Evolutionary conservation across 2,113 vertebrate species (phyloP), one percentile per base, ranked within the genome.

Genomic region (Columbina picui): DNA sequence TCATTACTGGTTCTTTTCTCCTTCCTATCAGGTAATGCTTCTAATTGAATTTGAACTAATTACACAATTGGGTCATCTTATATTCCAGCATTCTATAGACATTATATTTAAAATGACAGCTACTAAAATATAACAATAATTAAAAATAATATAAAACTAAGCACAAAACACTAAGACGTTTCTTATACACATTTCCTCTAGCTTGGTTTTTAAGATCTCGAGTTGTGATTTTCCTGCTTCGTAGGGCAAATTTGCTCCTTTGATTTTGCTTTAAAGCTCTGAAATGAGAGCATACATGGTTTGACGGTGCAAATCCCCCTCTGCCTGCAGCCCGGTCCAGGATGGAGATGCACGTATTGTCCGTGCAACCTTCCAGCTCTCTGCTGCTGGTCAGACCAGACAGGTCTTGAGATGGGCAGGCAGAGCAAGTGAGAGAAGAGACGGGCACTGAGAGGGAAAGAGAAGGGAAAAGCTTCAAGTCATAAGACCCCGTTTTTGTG

Each of bases 261-360:
- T 60, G 22, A 22, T 71, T 65, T 43, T 47, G 21, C 53, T 63
- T 61, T 29, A 47, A 47, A 79, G 43, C 60, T 17, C 5, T 11
- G 12, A 4, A 3, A 10, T 12, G 39, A 18, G 47, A 80, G 39
- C 32, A 14, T 27, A 5, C 3, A 26, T 15, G 19, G 22, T 20
- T 25, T 56, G 68, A 16, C 0, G 1, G 27, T 10, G 65, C 45
- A 69, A 63, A 41, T 4, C 18, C 52, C 32, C 50, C 39, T 59
- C 9, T 30, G 32, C n/a, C 69, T 32, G 39, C 19, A 1, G 8
- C 43, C 47, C 19, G 36, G 21, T 55, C 3, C 2, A 19, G 74
- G 21, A 14, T 9, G 27, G 30, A 47, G 41, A 41, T 76, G 53
- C 22, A 36, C 1, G 1, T 1, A 1, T 6, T 6, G 1, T 20